Evolutionary conservation across 2,797 vertebrate genomes (phyloP).

Genomic region (Steatocranus sp.): DNA sequence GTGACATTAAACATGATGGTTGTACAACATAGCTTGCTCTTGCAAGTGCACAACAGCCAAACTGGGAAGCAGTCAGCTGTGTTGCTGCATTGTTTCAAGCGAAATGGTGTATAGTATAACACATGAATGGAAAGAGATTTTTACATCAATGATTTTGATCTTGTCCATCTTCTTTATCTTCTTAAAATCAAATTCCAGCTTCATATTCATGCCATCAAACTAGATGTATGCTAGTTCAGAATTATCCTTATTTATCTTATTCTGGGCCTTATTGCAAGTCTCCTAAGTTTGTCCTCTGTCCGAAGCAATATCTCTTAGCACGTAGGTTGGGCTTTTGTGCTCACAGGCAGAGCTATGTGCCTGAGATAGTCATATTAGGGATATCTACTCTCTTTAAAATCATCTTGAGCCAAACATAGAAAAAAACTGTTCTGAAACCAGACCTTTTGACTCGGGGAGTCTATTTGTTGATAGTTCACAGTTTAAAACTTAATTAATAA

Average conservation of each 20-base stretch:
- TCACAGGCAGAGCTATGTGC: neutral
- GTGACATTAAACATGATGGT: neutral
- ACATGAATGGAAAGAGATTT: neutral
- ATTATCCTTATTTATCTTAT: neutral
- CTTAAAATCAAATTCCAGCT: neutral
- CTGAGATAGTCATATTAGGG: neutral
- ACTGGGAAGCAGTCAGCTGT: neutral
- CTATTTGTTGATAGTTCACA: neutral
- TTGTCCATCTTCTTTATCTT: neutral
- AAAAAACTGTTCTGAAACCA: neutral
- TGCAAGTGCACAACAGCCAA: neutral
- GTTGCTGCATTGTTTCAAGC: neutral
- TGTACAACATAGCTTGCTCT: neutral
- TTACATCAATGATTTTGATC: neutral
- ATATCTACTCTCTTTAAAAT: neutral
- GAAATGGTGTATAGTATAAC: neutral
- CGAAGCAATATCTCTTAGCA: neutral
- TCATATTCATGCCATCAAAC: neutral
- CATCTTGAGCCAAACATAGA: neutral
- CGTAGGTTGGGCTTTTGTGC: neutral
- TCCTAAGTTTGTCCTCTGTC: neutral
- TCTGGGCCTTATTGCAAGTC: accelerated
- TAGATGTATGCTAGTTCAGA: neutral
- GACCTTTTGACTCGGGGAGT: neutral
- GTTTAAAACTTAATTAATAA: neutral